Evolutionary conservation across 2,113 vertebrate genomes (phyloP), one percentile per base, ranked within the genome.

Genomic region (Notarius lentiginosus): DNA sequence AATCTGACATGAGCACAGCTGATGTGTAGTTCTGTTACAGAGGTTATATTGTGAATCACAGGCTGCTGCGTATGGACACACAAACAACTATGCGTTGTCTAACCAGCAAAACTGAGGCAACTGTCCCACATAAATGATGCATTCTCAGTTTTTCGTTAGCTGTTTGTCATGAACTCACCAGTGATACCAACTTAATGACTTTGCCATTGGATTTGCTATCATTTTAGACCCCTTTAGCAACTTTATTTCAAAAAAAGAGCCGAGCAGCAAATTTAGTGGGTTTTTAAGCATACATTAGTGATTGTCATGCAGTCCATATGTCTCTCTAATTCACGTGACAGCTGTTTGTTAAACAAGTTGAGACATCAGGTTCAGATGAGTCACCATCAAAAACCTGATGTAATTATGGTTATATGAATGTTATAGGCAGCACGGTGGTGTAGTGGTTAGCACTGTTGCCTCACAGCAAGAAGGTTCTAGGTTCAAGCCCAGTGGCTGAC

Each of bases 11-110:
- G n/a, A 58, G 24, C 24, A 14, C 8, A 27, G 55, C 20, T 49
- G 49, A 68, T 63, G 72, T 55, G 80, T 24, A 3, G 47, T 30
- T 22, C 55, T 3, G 47, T 60, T 41, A 30, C 34, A 58, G 86
- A 77, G 20, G 22, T 63, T 22, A 56, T 75, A 87, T 83, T 87
- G 80, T 87, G 41, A 49, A 10, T 11, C 49, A 47, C 27, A 34
- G 20, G n/a, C 7, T 24, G 24, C n/a, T 68, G 18, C 27, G n/a
- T 47, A 14, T 58, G 24, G 77, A 65, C 24, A 61, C 51, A 82
- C 5, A 22, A 72, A 81, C 47, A 41, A 15, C 68, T 22, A 66
- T 66, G 27, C 20, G 27, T 83, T 53, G 30, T 81, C 34, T 47
- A 41, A 60, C 79, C 4, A 61, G 79, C 24, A 14, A 81, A 81